Percentiles rank a stretch among this genome's conserved stretches.
Evolutionary conservation across 2,113 vertebrate genomes (phyloP).

Genomic region (Tachuris rubrigastra): DNA sequence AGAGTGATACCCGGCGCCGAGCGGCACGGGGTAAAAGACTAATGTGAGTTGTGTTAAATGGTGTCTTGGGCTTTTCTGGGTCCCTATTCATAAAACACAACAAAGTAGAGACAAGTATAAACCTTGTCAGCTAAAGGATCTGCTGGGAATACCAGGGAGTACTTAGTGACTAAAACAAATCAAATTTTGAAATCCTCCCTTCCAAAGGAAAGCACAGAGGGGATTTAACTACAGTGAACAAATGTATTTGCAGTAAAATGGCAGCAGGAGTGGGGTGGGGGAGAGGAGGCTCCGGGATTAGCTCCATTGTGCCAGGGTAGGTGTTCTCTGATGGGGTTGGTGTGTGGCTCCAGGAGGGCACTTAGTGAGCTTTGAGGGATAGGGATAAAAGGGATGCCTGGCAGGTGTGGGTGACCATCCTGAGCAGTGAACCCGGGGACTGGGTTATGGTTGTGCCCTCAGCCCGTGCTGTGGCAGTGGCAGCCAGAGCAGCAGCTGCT

Average conservation of each 20-base stretch:
- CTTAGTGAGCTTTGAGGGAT: background rate
- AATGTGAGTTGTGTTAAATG: background rate
- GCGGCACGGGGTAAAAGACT: background rate
- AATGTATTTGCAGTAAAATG: background rate
- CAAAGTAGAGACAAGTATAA: conserved; percentile 20
- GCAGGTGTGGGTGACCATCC: background rate
- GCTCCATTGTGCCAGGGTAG: background rate
- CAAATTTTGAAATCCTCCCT: conserved; percentile 47
- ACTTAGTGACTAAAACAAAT: conserved; percentile 47
- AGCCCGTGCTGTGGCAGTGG: background rate
- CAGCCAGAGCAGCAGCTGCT: background rate
- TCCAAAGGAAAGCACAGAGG: background rate
- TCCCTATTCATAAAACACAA: conserved; percentile 31
- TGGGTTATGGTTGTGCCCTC: background rate
- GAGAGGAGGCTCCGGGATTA: background rate
- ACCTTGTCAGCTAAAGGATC: conserved; percentile 37
- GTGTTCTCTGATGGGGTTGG: fast-evolving
- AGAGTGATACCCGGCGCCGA: background rate
- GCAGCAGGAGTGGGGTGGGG: fast-evolving
- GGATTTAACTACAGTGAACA: background rate
- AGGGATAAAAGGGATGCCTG: background rate
- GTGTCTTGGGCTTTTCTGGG: conserved; percentile 5
- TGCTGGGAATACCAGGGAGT: conserved; percentile 41
- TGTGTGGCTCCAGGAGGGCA: background rate
- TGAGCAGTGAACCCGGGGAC: background rate